Percentiles rank a stretch among this genome's conserved stretches.
Evolutionary conservation across 2,797 vertebrate genomes (phyloP).

Genomic region (Poecilia wingei): DNA sequence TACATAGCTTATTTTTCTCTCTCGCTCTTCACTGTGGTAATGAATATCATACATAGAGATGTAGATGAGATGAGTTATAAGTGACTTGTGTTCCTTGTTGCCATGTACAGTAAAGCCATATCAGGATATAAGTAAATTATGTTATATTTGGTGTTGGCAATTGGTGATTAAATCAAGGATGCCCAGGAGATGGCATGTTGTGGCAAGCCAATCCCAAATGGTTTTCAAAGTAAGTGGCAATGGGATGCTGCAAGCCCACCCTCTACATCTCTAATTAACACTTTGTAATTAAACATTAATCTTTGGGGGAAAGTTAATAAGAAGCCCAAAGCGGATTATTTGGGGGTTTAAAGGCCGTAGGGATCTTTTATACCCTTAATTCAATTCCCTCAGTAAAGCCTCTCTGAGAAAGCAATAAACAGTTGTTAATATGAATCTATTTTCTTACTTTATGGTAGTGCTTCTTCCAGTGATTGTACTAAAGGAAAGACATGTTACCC

Average conservation of each 20-base stretch:
- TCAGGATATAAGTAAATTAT: conserved; percentile 19
- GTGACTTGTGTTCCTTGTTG: conserved; percentile 41
- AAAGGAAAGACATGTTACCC: conserved; percentile 8
- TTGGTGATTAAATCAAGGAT: conserved; percentile 44
- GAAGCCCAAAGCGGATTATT: conserved; percentile 71
- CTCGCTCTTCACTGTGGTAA: conserved; percentile 35
- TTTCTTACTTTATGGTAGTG: conserved; percentile 27
- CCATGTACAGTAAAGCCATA: conserved; percentile 16
- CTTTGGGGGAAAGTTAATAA: conserved; percentile 72
- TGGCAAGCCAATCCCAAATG: conserved; percentile 75
- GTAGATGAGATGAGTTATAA: conserved; percentile 37
- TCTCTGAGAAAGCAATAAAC: conserved; percentile 43
- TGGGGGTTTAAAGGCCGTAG: conserved; percentile 56
- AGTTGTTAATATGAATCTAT: conserved; percentile 23
- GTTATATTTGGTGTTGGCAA: conserved; percentile 51
- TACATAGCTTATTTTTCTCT: conserved; percentile 55
- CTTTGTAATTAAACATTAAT: conserved; percentile 78
- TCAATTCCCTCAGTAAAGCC: conserved; percentile 45
- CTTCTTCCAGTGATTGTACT: conserved; percentile 6
- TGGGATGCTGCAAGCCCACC: conserved; percentile 59
- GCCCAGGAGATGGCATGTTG: conserved; percentile 67
- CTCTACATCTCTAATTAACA: conserved; percentile 81
- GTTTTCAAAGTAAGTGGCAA: conserved; percentile 66
- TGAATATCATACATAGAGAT: conserved; percentile 28
- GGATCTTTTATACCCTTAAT: conserved; percentile 45